phyloP scores from a whole-genome alignment of 2,797 vertebrate species.

The Streptopelia turtur region DNA sequence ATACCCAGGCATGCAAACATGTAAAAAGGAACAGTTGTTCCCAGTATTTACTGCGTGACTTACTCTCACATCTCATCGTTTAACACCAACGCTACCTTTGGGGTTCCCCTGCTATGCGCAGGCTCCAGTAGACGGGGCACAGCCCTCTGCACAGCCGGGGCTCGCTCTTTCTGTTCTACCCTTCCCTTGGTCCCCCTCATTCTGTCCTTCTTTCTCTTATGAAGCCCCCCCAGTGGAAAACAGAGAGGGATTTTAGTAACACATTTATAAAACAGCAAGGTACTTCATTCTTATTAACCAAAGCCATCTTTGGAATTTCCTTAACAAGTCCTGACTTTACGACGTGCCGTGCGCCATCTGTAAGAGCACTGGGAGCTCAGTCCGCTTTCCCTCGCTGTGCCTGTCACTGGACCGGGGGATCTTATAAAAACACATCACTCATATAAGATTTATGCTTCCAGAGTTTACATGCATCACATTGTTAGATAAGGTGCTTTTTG shows the following conservation, averaged over 20 bases:
- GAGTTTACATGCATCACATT: constrained; percentile 68
- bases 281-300: constrained; percentile 55
- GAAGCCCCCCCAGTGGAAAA: neutral
- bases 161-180: neutral
- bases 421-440: constrained; percentile 57
- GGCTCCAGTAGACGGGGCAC: neutral
- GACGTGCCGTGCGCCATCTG: neutral
- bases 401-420: constrained; percentile 47
- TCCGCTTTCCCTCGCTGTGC: neutral
- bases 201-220: neutral
- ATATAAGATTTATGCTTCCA: constrained; percentile 73
- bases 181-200: neutral
- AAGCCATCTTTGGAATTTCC: constrained; percentile 64
- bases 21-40: neutral
- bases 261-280: constrained; percentile 26
- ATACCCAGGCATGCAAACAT: neutral
- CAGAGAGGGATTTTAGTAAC: constrained; percentile 4
- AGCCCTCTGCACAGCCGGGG: accelerated
- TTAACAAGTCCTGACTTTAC: constrained; percentile 68
- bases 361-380: constrained; percentile 11
- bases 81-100: neutral
- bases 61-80: neutral
- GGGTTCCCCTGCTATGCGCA: neutral
- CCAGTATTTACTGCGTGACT: neutral
- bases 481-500: constrained; percentile 76